A percentile compares a stretch with the other conserved stretches of the same genome.
phyloP scores from a whole-genome alignment of 1,140 invertebrate genomes.

The Plutomurus gul region DNA sequence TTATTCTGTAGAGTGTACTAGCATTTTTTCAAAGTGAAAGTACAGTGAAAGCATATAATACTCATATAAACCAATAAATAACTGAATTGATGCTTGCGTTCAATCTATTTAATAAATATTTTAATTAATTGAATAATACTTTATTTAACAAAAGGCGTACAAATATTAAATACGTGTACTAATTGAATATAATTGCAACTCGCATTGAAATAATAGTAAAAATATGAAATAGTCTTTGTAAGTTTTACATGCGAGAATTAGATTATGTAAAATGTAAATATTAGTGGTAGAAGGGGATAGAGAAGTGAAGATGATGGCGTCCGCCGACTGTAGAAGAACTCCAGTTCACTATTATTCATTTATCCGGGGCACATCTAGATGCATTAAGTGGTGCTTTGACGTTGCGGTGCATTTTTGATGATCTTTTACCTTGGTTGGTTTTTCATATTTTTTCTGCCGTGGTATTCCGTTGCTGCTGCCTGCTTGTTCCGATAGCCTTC shows the following conservation, averaged over 20 bases:
- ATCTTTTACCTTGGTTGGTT: conserved; percentile 29
- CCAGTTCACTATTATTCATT: conserved; percentile 32
- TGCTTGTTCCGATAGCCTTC: not conserved
- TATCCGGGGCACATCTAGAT: conserved; percentile 10
- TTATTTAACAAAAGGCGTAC: no score
- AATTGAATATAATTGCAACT: no score
- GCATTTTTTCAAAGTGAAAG: not conserved
- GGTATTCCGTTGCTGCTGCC: no score
- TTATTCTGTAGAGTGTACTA: no score
- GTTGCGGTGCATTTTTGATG: conserved; percentile 36
- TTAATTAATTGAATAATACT: no score
- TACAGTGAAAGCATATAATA: not conserved
- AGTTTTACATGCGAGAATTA: no score
- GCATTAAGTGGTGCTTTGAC: conserved; percentile 38
- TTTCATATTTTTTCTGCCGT: conserved; percentile 34
- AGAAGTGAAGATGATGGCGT: not conserved
- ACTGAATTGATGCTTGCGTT: not conserved
- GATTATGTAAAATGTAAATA: not conserved
- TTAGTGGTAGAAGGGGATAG: not conserved
- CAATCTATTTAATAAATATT: no score
- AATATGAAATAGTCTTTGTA: not conserved
- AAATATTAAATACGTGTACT: no score
- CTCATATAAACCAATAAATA: not conserved
- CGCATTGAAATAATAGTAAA: no score
- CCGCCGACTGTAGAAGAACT: not conserved